phyloP scores from a whole-genome alignment of 2,888 invertebrate genomes.

The Hydriomena furcata region DNA sequence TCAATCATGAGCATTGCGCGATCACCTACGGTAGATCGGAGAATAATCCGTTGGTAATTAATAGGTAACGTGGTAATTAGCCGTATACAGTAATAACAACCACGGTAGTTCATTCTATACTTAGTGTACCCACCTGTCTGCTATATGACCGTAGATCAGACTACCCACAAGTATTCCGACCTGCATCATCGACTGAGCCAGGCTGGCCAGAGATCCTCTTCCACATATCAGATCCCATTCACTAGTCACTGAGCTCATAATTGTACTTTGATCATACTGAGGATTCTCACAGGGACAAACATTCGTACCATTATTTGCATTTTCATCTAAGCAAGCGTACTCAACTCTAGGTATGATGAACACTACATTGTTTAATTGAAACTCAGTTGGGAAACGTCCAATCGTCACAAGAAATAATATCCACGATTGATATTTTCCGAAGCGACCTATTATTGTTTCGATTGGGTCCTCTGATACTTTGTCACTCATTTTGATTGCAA shows the following conservation, averaged over 20 bases:
- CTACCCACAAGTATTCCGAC: conserved; percentile 82
- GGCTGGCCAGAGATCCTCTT: conserved; percentile 75
- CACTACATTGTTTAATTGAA: conserved; percentile 81
- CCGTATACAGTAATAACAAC: too few relatives aligned
- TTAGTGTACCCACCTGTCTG: conserved; percentile 71
- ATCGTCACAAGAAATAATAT: conserved; percentile 74
- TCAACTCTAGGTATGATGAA: conserved; percentile 81
- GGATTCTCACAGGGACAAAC: conserved; percentile 71
- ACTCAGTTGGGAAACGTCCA: conserved; percentile 82
- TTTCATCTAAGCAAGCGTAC: conserved; percentile 70
- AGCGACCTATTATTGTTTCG: conserved; percentile 76
- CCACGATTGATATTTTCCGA: conserved; percentile 82
- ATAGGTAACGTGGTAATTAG: too few relatives aligned
- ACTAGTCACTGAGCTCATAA: conserved; percentile 82
- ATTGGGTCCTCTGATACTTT: conserved; percentile 48
- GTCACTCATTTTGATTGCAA: conserved; percentile 9
- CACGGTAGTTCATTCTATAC: too few relatives aligned
- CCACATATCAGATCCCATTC: conserved; percentile 86
- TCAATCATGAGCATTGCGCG: too few relatives aligned
- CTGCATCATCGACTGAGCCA: conserved; percentile 82
- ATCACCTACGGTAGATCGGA: too few relatives aligned
- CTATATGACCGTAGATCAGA: conserved; percentile 78
- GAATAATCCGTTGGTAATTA: too few relatives aligned
- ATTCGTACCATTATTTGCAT: conserved; percentile 60
- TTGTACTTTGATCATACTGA: conserved; percentile 78